Evolutionary conservation across 2,888 invertebrate species (phyloP), one percentile per base, ranked within the genome.

Genomic region (Caenorhabditis panamensis): DNA sequence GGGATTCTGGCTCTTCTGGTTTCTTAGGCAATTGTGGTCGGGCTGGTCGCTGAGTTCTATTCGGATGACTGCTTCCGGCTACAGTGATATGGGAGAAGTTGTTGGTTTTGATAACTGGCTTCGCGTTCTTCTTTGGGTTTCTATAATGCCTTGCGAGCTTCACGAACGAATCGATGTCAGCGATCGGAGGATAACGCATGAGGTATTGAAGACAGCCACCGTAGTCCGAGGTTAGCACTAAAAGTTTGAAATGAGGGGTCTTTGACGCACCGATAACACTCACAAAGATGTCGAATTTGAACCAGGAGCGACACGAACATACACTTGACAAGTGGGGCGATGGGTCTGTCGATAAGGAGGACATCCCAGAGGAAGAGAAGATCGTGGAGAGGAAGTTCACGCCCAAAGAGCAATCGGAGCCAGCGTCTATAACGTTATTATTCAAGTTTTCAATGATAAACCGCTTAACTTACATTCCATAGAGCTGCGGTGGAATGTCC

Each of bases 331-430:
- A 93, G 88, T 66, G 92, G 91, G 85, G 93, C 92, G 22, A 91
- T 91, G 22, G 92, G 91, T 41, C 92, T 94, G 88, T 94, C 94
- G 0, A 95, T 94, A 92, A 95, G 95, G 82, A 95, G 93, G 68
- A 95, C 95, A 87, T 96, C 95, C 95, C 95, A 95, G 6, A 95
- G 91, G 63, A 94, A 93, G 0, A 95, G 93, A 59, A 95, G 92
- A 88, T 95, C 95, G 63, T 94, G 93, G 76, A 95, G 93, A 1
- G 94, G 93, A 91, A 95, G 95, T 92, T 95, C 95, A 2, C 95
- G 93, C 0, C 95, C 95, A 92, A 95, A 96, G 18, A 95, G 92
- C 71, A 96, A 92, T 5, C 95, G 93, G 36, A 95, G 92, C 95
- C 95, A 95, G 1, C 95, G 95, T 80, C 95, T 95, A 89, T 51